Evolutionary conservation across 2,888 invertebrate species (phyloP).

Genomic region (Zelleria hepariella): DNA sequence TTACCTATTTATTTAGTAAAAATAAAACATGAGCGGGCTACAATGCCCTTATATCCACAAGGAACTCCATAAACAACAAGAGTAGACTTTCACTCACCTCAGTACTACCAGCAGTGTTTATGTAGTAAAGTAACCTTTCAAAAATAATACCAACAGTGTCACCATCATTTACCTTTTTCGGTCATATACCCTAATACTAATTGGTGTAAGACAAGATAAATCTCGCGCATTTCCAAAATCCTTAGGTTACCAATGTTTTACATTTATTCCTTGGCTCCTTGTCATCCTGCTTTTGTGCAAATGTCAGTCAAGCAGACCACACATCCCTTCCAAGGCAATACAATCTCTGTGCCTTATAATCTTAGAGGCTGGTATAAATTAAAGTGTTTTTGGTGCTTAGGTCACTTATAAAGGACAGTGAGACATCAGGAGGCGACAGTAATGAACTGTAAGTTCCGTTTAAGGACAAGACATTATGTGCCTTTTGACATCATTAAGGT

Average conservation of each 20-base stretch:
- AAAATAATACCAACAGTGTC: not conserved
- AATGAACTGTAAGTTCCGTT: constrained; percentile 55
- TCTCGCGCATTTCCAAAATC: not conserved
- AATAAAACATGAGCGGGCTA: no score
- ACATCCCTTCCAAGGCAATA: not conserved
- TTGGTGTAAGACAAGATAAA: not conserved
- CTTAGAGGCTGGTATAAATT: not conserved
- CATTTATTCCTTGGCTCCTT: not conserved
- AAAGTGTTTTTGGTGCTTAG: not conserved
- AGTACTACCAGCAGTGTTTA: no score
- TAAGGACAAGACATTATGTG: constrained; percentile 57
- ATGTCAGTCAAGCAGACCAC: not conserved
- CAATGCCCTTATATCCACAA: no score
- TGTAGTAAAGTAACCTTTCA: not conserved
- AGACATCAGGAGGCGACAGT: constrained; percentile 58
- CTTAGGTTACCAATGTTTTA: not conserved
- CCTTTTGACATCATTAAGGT: constrained; percentile 67
- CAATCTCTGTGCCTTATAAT: not conserved
- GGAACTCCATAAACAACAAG: no score
- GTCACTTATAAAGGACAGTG: constrained; percentile 40
- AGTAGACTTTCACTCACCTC: no score
- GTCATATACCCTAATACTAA: not conserved
- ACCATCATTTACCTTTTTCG: not conserved
- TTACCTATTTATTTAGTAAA: no score
- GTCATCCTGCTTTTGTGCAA: constrained; percentile 1